Base-by-base conservation (phyloP, 2,888 invertebrate genomes). In the Adelphocoris suturalis region DNA sequence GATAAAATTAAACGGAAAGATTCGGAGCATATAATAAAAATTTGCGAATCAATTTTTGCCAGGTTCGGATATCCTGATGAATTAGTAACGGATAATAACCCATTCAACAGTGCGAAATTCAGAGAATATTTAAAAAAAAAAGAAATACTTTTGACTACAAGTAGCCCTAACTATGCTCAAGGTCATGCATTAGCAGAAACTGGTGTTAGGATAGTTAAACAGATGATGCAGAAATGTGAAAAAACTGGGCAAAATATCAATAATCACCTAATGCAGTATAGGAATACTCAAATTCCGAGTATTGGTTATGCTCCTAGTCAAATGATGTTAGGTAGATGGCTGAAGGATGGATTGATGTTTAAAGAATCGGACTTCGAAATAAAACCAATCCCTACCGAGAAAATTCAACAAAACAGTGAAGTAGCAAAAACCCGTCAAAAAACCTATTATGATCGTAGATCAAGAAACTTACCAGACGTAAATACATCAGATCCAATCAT, bases 221-320 rank as follows among this genome's bases (percentile, higher is more conserved):
- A n/a, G n/a, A n/a, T n/a, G n/a, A n/a, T n/a, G n/a, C n/a, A n/a
- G n/a, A n/a, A n/a, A n/a, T n/a, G n/a, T n/a, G n/a, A n/a, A n/a
- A n/a, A n/a, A n/a, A n/a, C n/a, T n/a, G n/a, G n/a, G n/a, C n/a
- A n/a, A n/a, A n/a, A n/a, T 19, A 61, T n/a, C 61, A 14, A 82
- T 19, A 46, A 4, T 46, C 47, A 14, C 14, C 23, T 82, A 46
- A 13, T 14, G 82, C 3, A 82, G 47, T n/a, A n/a, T n/a, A n/a
- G n/a, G n/a, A n/a, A n/a, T 19, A 47, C 82, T 14, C 13, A 28
- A 48, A 82, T 82, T 19, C 82, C 82, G 46, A 82, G 47, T n/a
- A 47, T 82, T 12, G 82, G 82, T 4, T 82, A n/a, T 19, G 37
- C 82, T 3, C 82, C 82, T 13, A 82, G 82, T 13, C 76, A 57